phyloP scores from a whole-genome alignment of 2,113 vertebrate genomes.

The Phrynosoma blainvillii region DNA sequence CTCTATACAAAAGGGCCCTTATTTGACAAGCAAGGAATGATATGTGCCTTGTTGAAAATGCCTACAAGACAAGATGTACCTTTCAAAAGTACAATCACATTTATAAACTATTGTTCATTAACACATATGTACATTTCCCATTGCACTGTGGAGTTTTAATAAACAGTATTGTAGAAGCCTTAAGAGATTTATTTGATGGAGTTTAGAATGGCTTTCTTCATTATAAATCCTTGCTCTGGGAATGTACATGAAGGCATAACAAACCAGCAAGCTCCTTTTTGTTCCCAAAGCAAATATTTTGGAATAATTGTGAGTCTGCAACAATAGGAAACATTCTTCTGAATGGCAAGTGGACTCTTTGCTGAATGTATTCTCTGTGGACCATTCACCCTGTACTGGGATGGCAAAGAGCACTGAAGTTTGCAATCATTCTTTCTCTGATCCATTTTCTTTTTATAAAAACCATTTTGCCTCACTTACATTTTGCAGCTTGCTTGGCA shows the following conservation, averaged over 20 bases:
- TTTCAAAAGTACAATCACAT: constrained; percentile 6
- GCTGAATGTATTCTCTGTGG: neutral
- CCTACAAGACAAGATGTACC: neutral
- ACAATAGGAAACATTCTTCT: neutral
- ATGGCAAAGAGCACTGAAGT: neutral
- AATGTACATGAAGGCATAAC: neutral
- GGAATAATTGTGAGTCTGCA: neutral
- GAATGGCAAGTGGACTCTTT: constrained; percentile 7
- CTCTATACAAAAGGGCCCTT: neutral
- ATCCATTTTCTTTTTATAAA: neutral
- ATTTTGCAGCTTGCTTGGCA: neutral
- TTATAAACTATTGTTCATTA: constrained; percentile 10
- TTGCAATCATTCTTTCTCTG: neutral
- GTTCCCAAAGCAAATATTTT: constrained; percentile 11
- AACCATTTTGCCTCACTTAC: neutral
- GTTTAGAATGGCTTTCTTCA: constrained; percentile 14
- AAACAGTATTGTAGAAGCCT: constrained; percentile 21
- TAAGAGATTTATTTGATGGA: constrained; percentile 16
- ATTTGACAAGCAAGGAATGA: neutral
- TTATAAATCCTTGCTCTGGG: constrained; percentile 17
- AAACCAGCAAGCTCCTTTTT: neutral
- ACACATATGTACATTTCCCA: neutral
- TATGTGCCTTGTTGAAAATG: neutral
- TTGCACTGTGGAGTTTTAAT: constrained; percentile 10
- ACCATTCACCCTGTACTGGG: neutral